These are phyloP conservation scores for Sitta carolinensis DNA, from an alignment of 2,797 vertebrate species.

Conservation along the genomic window DNA sequence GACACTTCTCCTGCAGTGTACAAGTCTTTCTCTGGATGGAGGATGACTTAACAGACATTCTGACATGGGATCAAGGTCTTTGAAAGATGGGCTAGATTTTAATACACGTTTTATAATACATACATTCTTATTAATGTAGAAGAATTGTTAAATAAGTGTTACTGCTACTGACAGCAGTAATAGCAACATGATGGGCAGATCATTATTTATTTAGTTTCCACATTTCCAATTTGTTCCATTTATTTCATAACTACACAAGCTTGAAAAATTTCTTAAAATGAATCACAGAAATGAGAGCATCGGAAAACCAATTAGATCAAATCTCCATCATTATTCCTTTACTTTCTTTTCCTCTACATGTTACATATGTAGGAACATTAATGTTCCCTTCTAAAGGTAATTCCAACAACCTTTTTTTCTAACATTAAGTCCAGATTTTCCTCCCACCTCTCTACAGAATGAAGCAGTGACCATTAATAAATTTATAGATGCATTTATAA, in stretches of 20 bases:
- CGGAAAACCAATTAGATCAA: background rate
- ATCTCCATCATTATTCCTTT: background rate
- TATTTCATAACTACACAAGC: conserved; percentile 1
- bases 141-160: background rate
- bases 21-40: background rate
- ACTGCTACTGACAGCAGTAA: background rate
- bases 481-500: background rate
- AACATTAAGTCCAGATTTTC: background rate
- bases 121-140: background rate
- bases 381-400: background rate
- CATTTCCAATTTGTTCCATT: conserved; percentile 28
- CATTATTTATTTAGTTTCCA: conserved; percentile 31
- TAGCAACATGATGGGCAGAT: background rate
- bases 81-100: background rate
- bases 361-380: accelerated
- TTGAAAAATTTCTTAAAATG: background rate
- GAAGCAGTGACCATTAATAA: background rate
- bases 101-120: background rate
- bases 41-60: background rate
- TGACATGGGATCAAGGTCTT: background rate
- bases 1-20: background rate
- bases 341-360: background rate
- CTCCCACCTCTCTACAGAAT: background rate
- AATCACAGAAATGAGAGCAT: background rate
- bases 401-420: background rate